Percentiles rank a stretch among this genome's conserved stretches.
Conservation (phyloP, 2,113 vertebrate species). For the Pleuronectes platessa region DNA sequence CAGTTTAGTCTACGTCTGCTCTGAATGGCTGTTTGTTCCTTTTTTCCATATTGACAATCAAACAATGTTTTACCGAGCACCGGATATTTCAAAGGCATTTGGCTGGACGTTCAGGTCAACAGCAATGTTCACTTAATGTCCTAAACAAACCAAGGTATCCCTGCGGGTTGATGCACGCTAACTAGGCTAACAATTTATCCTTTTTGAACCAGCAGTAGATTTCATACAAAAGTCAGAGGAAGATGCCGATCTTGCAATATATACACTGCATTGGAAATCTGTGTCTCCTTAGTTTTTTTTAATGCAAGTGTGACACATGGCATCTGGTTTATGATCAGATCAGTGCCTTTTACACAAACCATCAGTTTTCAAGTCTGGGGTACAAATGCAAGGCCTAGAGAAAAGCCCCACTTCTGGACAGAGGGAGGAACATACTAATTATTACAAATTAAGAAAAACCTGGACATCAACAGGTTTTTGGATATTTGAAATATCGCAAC, state of each 20-base stretch:
- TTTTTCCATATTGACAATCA: too few relatives aligned
- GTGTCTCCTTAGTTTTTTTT: background rate
- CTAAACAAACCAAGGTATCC: background rate
- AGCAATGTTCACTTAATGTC: background rate
- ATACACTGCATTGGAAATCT: background rate
- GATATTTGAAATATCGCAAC: too few relatives aligned
- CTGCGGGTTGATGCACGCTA: background rate
- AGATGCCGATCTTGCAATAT: background rate
- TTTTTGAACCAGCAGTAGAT: background rate
- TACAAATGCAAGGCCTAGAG: too few relatives aligned
- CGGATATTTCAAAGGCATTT: too few relatives aligned
- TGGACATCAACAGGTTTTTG: too few relatives aligned
- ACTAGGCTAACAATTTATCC: background rate
- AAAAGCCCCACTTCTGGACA: too few relatives aligned
- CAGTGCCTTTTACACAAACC: background rate
- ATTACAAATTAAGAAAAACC: too few relatives aligned
- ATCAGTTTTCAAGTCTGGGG: too few relatives aligned
- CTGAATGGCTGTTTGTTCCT: too few relatives aligned
- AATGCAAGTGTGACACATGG: background rate
- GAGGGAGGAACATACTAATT: background rate
- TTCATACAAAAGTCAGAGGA: background rate
- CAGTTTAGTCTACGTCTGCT: constrained; percentile 3
- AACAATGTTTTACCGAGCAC: too few relatives aligned
- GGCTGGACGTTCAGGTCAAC: background rate
- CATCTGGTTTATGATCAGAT: background rate